Evolutionary conservation across 2,113 vertebrate genomes (phyloP), one percentile per base, ranked within the genome.

Genomic region (Lonchura striata): DNA sequence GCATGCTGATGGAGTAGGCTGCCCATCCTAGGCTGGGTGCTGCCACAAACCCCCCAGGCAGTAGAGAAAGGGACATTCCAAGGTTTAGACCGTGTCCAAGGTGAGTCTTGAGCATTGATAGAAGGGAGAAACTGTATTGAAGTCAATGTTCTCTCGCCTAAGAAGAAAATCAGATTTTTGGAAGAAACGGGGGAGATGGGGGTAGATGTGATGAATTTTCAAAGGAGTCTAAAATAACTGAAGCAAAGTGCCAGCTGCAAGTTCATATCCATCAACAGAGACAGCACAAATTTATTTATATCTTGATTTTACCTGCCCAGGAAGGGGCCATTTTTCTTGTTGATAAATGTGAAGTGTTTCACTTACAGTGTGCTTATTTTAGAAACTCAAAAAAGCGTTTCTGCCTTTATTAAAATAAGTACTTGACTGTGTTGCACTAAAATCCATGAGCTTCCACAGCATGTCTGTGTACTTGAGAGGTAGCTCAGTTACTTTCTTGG

Each of bases 271-370:
- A 86, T 86, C 92, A 95, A 24, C 70, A 83, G 52, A 94, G 31
- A 84, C 28, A 81, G 52, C 16, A 69, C 75, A 71, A 27, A 50
- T 83, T 71, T 82, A 91, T 88, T 93, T 91, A 37, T 77, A 52
- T 27, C 61, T 86, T 91, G 71, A 81, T 95, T 94, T 96, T 89
- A 93, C 91, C 86, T 95, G 64, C 90, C 69, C 52, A 64, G 93
- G 90, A 96, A 90, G 91, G 53, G 66, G 61, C 75, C 39, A 2
- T 92, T 81, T 91, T 94, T 82, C 54, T 94, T 81, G 46, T 82
- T 95, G 82, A 94, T 86, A 91, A 95, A 91, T 94, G 64, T 88
- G 17, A 95, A 96, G 70, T 88, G 63, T 69, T 94, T 90, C 78
- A 82, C 70, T 92, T 94, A 75, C 37, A 79, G 77, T 0, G 0